phyloP scores from a whole-genome alignment of 2,113 vertebrate genomes.

The Percopsis transmontana region DNA sequence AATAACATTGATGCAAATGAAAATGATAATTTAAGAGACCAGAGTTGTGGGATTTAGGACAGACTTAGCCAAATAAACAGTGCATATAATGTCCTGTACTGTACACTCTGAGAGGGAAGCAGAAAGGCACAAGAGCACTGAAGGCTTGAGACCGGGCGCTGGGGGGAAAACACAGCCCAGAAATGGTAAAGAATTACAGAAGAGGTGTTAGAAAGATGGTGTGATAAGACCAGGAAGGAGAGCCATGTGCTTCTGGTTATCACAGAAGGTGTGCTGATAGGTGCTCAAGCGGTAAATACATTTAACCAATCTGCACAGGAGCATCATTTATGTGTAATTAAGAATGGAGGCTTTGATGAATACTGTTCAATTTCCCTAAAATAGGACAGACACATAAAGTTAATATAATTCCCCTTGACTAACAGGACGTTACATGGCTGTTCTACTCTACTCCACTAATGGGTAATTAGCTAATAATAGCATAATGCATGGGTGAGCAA shows the following conservation, averaged over 20 bases:
- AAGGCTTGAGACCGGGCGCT: background rate
- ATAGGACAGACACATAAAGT: conserved; percentile 14
- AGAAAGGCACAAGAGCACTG: background rate
- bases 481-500: conserved; percentile 6
- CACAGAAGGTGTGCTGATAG: background rate
- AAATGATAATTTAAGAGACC: conserved; percentile 49
- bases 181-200: conserved; percentile 22
- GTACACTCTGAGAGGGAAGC: conserved; percentile 20
- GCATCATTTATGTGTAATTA: conserved; percentile 11
- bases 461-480: conserved; percentile 44
- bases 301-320: conserved; percentile 31
- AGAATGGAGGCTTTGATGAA: conserved; percentile 5
- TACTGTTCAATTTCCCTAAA: conserved; percentile 18
- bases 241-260: background rate
- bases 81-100: background rate
- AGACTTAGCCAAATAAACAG: conserved; percentile 53
- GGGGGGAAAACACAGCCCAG: conserved; percentile 1
- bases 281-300: background rate
- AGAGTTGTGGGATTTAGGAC: conserved; percentile 44
- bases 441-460: conserved; percentile 27
- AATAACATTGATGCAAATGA: conserved; percentile 42
- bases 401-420: conserved; percentile 24
- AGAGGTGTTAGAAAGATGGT: background rate
- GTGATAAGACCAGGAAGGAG: conserved; percentile 22
- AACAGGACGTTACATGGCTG: conserved; percentile 31